Conservation (phyloP, 1,140 invertebrate species). For the Drosophila ananassae region DNA sequence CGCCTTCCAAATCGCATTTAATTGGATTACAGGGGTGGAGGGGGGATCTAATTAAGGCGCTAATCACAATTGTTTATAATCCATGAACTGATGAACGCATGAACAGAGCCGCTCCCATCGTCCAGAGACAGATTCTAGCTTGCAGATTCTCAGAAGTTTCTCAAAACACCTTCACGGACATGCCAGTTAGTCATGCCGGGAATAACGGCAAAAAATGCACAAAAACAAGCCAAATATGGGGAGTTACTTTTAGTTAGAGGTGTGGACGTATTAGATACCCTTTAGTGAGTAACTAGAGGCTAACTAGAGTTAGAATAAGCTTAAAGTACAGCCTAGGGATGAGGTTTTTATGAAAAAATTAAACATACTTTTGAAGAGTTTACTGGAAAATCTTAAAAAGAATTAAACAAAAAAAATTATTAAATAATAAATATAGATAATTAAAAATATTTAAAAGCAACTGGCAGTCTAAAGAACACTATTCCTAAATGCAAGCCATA, state of each 20-base stretch:
- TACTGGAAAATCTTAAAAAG: too few species aligned
- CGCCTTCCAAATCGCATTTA: conserved; percentile 26
- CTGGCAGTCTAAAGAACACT: too few species aligned
- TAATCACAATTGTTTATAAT: conserved; percentile 28
- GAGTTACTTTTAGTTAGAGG: neutral
- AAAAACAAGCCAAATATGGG: conserved; percentile 3
- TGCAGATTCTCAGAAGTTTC: conserved; percentile 2
- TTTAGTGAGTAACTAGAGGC: neutral
- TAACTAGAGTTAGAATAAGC: too few species aligned
- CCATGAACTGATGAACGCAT: neutral
- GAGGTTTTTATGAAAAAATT: too few species aligned
- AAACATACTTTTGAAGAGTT: too few species aligned
- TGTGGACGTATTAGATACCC: neutral
- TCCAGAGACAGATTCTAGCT: neutral
- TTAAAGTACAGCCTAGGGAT: too few species aligned
- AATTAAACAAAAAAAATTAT: too few species aligned
- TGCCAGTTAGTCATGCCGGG: conserved; percentile 13
- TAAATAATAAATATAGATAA: too few species aligned
- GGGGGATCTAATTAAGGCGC: conserved; percentile 14
- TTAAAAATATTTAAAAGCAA: too few species aligned
- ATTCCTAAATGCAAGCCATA: neutral
- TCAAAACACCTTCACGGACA: neutral
- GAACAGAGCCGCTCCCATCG: conserved; percentile 8
- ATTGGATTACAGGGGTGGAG: conserved; percentile 29
- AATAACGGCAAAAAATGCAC: neutral